phyloP scores from a whole-genome alignment of 2,888 invertebrate genomes.

The Ectemnius cavifrons region DNA sequence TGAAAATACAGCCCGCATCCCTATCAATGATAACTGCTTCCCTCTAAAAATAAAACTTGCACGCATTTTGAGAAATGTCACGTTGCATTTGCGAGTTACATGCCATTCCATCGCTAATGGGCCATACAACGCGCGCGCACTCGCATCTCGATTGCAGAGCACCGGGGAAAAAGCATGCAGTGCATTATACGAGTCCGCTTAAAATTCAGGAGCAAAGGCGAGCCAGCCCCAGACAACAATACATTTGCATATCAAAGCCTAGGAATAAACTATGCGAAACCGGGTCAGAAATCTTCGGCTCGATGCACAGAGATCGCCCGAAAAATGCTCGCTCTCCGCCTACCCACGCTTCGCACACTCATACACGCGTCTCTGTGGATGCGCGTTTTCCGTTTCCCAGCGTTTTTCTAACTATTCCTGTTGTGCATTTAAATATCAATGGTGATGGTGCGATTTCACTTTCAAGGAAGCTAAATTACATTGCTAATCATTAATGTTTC shows the following conservation, averaged over 20 bases:
- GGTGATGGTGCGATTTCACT: neutral
- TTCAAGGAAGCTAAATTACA: too few relatives aligned
- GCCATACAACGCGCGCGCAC: conserved; percentile 18
- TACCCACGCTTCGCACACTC: neutral
- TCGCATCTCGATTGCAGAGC: neutral
- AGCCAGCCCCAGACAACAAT: conserved; percentile 37
- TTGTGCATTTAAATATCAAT: neutral
- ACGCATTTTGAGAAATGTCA: neutral
- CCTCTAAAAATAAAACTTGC: too few relatives aligned
- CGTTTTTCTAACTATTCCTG: neutral
- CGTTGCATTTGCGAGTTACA: neutral
- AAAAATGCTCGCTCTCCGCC: conserved; percentile 34
- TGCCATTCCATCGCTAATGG: conserved; percentile 26
- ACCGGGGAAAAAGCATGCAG: conserved; percentile 23
- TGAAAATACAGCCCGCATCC: too few relatives aligned
- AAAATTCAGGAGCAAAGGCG: conserved; percentile 46
- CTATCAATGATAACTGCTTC: too few relatives aligned
- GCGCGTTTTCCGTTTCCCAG: neutral
- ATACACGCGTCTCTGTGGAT: too few relatives aligned
- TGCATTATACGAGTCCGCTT: conserved; percentile 28
- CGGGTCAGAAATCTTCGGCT: conserved; percentile 46
- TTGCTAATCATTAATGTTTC: too few relatives aligned
- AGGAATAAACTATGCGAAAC: conserved; percentile 46
- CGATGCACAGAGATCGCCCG: conserved; percentile 31
- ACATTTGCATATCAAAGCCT: conserved; percentile 56